phyloP scores from a whole-genome alignment of 2,888 invertebrate genomes.

The Spodoptera picta region DNA sequence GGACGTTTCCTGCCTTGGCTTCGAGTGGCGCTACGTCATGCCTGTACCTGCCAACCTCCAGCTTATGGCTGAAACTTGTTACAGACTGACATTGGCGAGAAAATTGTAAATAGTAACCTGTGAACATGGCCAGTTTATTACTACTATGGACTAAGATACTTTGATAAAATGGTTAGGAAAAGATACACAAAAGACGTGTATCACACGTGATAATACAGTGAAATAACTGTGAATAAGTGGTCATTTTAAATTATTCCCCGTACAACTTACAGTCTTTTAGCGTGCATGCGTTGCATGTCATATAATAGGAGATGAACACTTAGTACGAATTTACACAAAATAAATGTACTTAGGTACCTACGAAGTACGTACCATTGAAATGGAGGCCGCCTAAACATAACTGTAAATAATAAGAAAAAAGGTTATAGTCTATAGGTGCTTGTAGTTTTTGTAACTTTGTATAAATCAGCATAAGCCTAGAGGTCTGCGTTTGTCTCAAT shows the following conservation, averaged over 20 bases:
- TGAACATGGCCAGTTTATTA: constrained; percentile 20
- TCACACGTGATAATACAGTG: too few relatives aligned
- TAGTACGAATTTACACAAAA: not conserved
- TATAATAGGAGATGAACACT: not conserved
- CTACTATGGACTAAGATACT: not conserved
- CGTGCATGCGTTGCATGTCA: too few relatives aligned
- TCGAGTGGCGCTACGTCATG: constrained; percentile 78
- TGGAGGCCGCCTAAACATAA: constrained; percentile 26
- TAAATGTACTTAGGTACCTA: not conserved
- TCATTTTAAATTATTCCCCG: too few relatives aligned
- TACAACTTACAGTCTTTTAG: too few relatives aligned
- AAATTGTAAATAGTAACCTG: constrained; percentile 16
- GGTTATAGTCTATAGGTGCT: not conserved
- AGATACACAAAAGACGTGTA: too few relatives aligned
- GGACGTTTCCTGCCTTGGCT: constrained; percentile 83
- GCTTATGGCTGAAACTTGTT: constrained; percentile 42
- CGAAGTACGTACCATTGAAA: constrained; percentile 3
- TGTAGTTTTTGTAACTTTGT: constrained; percentile 11
- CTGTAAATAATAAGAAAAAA: constrained; percentile 5
- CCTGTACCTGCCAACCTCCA: constrained; percentile 80
- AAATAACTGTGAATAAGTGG: too few relatives aligned
- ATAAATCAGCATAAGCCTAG: constrained; percentile 1
- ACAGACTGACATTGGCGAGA: not conserved
- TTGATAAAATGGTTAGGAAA: not conserved
- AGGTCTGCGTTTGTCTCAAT: not conserved